phyloP scores from a whole-genome alignment of 1,140 invertebrate species.

The Manduca sexta region DNA sequence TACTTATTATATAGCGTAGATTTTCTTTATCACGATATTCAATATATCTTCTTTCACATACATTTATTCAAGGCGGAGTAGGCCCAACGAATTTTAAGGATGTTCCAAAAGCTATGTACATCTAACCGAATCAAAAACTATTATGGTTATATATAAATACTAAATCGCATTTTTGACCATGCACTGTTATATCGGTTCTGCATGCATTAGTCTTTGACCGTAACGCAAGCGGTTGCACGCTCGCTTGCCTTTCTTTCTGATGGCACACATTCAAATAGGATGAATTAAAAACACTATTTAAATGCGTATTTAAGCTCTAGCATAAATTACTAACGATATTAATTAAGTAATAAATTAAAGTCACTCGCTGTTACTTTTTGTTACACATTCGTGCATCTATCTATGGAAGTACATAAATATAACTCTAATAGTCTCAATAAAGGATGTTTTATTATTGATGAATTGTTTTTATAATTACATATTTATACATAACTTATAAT shows the following conservation, averaged over 20 bases:
- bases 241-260: constrained; percentile 14
- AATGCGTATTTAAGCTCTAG: constrained; percentile 6
- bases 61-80: no score
- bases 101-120: no score
- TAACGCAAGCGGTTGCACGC: constrained; percentile 10
- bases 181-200: background rate
- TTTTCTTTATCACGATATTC: no score
- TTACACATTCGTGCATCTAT: background rate
- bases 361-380: constrained; percentile 3
- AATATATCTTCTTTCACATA: no score
- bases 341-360: constrained; percentile 8
- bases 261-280: constrained; percentile 14
- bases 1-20: no score
- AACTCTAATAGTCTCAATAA: no score
- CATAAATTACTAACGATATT: constrained; percentile 2
- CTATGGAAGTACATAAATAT: no score
- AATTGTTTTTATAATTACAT: no score
- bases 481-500: no score
- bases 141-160: background rate
- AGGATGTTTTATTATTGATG: no score
- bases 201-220: constrained; percentile 10
- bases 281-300: constrained; percentile 13
- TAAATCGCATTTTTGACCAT: background rate
- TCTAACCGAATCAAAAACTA: no score
- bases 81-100: no score